A percentile compares a stretch with the other conserved stretches of the same genome.
These are phyloP conservation scores for Periphyllus acericola DNA, from an alignment of 2,888 invertebrate species.

Conservation along the genomic window DNA sequence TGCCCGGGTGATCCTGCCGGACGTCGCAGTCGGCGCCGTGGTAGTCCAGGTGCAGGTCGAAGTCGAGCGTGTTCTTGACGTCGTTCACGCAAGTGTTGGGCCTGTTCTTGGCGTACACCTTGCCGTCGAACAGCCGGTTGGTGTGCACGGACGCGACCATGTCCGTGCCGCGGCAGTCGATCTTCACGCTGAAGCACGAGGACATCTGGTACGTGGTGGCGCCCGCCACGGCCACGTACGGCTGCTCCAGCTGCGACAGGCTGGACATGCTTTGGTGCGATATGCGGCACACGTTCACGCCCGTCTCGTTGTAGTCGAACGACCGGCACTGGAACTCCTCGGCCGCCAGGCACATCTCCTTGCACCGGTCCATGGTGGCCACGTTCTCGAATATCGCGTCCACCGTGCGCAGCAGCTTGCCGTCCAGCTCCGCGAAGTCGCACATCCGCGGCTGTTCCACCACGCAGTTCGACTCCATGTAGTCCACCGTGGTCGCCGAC, in stretches of 20 bases:
- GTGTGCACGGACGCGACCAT: conserved; percentile 68
- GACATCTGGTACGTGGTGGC: conserved; percentile 68
- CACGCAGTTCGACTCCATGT: conserved; percentile 69
- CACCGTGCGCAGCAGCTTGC: conserved; percentile 67
- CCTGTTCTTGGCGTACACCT: conserved; percentile 68
- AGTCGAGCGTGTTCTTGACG: conserved; percentile 67
- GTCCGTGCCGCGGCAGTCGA: conserved; percentile 68
- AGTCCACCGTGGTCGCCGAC: conserved; percentile 66
- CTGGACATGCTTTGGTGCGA: conserved; percentile 68
- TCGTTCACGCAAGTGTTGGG: conserved; percentile 69
- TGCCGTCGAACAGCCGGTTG: conserved; percentile 69
- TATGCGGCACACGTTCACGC: conserved; percentile 67
- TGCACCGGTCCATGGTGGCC: conserved; percentile 67
- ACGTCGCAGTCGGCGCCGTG: conserved; percentile 68
- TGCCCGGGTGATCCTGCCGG: conserved; percentile 67
- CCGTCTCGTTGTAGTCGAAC: conserved; percentile 68
- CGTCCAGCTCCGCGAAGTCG: conserved; percentile 66
- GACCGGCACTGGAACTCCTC: conserved; percentile 67
- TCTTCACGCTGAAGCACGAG: conserved; percentile 68
- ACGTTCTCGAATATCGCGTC: conserved; percentile 67
- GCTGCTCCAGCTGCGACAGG: conserved; percentile 65
- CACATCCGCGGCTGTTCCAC: conserved; percentile 67
- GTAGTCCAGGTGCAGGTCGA: conserved; percentile 68
- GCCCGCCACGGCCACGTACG: conserved; percentile 67
- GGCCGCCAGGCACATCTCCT: conserved; percentile 67